A percentile compares a stretch with the other conserved stretches of the same genome.
These are phyloP conservation scores for Ophion ellenae DNA, from an alignment of 2,888 invertebrate genomes.

Conservation along the genomic window DNA sequence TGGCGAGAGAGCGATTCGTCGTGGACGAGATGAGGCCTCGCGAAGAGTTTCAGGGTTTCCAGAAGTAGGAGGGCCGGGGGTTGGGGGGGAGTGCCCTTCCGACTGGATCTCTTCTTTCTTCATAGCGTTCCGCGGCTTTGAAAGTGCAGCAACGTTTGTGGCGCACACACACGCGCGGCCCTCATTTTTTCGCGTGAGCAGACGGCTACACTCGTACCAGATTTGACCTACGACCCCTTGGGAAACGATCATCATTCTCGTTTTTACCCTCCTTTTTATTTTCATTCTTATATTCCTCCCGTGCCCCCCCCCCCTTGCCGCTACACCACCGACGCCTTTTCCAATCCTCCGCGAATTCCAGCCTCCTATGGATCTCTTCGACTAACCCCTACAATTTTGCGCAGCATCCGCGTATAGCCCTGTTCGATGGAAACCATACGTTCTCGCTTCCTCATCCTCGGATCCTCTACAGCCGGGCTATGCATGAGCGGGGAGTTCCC, in stretches of 20 bases:
- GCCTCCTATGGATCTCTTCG: conserved; percentile 18
- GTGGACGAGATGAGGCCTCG: conserved; percentile 57
- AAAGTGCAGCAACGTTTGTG: conserved; percentile 68
- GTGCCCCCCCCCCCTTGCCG: conserved; percentile 17
- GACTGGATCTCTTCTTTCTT: conserved; percentile 49
- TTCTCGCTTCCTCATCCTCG: conserved; percentile 27
- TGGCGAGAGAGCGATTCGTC: conserved; percentile 65
- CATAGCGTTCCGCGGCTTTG: conserved; percentile 41
- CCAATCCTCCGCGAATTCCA: conserved; percentile 53
- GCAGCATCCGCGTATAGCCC: conserved; percentile 20
- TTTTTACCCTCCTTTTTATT: conserved; percentile 66
- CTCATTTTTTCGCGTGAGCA: conserved; percentile 71
- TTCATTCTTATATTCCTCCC: conserved; percentile 41
- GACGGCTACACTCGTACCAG: conserved; percentile 72
- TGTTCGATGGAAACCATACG: conserved; percentile 53
- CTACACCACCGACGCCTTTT: conserved; percentile 28
- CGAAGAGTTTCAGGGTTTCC: conserved; percentile 56
- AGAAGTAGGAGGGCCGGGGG: conserved; percentile 17
- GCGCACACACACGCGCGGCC: conserved; percentile 41
- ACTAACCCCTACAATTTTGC: conserved; percentile 59
- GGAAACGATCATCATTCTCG: conserved; percentile 73
- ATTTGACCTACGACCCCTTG: conserved; percentile 80
- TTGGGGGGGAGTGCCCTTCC: conserved; percentile 24
- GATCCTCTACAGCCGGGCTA: neutral
- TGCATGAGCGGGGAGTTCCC: conserved; percentile 21